These are phyloP conservation scores for Drosophila athabasca DNA, from an alignment of 1,140 invertebrate species.

Conservation along the genomic window DNA sequence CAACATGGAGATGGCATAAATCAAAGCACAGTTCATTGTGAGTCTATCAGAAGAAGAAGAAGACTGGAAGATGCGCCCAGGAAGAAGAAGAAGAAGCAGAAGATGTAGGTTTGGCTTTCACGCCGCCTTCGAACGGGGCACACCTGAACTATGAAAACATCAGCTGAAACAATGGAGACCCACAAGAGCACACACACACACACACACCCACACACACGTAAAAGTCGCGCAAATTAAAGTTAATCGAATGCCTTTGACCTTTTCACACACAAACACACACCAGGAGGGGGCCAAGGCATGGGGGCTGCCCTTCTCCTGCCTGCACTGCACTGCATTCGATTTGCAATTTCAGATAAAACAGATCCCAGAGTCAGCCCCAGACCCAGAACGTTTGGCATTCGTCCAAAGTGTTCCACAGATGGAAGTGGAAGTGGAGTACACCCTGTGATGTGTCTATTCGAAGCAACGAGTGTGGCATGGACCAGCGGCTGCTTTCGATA, in stretches of 20 bases:
- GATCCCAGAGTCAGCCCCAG: slow-evolving; percentile 3
- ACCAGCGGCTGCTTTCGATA: too few relatives aligned
- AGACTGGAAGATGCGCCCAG: slow-evolving; percentile 44
- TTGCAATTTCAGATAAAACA: slow-evolving; percentile 73
- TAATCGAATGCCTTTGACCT: slow-evolving; percentile 80
- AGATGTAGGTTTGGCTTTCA: slow-evolving; percentile 72
- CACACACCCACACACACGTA: slow-evolving; percentile 16
- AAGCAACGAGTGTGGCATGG: neutral
- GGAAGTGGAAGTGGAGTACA: slow-evolving; percentile 8
- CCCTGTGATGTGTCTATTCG: slow-evolving; percentile 5
- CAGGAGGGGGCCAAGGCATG: slow-evolving; percentile 35
- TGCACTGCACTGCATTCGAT: slow-evolving; percentile 70
- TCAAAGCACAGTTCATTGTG: slow-evolving; percentile 60
- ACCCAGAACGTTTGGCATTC: slow-evolving; percentile 32
- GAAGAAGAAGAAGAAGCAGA: slow-evolving; percentile 10
- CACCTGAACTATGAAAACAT: slow-evolving; percentile 63
- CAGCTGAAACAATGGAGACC: slow-evolving; percentile 55
- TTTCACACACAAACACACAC: slow-evolving; percentile 57
- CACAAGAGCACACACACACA: slow-evolving; percentile 24
- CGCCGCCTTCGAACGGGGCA: slow-evolving; percentile 36
- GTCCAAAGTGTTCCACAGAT: neutral
- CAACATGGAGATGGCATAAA: slow-evolving; percentile 53
- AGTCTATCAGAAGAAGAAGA: slow-evolving; percentile 7
- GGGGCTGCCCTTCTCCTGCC: slow-evolving; percentile 53
- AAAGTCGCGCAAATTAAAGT: slow-evolving; percentile 73